Conservation (phyloP, 2,797 vertebrate genomes). For the Rhynchotus rufescens region DNA sequence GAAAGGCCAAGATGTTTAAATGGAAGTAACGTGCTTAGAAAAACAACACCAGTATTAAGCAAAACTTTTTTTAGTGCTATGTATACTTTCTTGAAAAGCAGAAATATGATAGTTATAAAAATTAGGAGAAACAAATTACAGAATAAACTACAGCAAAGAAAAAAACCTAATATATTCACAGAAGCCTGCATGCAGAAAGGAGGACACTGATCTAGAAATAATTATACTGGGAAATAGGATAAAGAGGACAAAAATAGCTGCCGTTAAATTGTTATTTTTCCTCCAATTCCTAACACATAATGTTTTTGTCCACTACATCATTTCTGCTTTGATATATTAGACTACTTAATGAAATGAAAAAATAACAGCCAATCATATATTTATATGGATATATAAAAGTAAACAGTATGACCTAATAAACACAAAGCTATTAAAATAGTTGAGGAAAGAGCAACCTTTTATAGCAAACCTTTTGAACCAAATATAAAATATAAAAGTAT, state of each 20-base stretch:
- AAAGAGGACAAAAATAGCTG: slow-evolving; percentile 67
- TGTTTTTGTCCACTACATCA: background rate
- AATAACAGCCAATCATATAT: background rate
- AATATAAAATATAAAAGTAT: background rate
- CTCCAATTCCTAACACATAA: slow-evolving; percentile 25
- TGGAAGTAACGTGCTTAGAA: background rate
- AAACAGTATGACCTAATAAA: background rate
- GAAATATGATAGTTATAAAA: background rate
- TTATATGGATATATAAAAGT: background rate
- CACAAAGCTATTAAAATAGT: background rate
- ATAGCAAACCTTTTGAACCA: background rate
- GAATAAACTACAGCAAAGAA: background rate
- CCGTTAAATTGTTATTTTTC: slow-evolving; percentile 59
- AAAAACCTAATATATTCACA: slow-evolving; percentile 1
- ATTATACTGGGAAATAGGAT: slow-evolving; percentile 69
- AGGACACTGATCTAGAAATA: slow-evolving; percentile 68
- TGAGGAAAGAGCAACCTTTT: background rate
- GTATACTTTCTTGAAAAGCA: background rate
- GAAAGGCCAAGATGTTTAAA: background rate
- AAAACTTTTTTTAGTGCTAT: background rate
- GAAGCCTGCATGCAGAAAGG: slow-evolving; percentile 44
- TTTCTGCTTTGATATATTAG: background rate
- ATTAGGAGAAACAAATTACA: background rate
- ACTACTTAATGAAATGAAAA: background rate
- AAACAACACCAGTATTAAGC: background rate